Base-by-base conservation (phyloP, 2,888 invertebrate species). In the Graphium colonna region DNA sequence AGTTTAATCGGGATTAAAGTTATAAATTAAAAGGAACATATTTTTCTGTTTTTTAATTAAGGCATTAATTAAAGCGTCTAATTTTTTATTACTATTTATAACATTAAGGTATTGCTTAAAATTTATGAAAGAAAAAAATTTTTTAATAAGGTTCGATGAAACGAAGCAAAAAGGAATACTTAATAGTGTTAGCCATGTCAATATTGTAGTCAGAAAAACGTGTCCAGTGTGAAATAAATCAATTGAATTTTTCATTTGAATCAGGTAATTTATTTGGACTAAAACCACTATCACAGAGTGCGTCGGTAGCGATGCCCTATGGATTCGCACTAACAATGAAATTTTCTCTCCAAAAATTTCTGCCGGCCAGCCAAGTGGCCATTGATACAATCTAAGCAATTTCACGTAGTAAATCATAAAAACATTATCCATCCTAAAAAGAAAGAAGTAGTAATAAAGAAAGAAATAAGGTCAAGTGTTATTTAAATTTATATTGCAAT, bases 291-390 rank as follows among this genome's bases (percentile, higher is more conserved):
- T 17, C 0, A 13, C 2, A 1, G 26, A 17, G 10, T 44, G 52
- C 1, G 38, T 3, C n/a, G 39, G 26, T 5, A 48, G 13, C 8
- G 18, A 43, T 4, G 16, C 15, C 28, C 52, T 48, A 15, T 53
- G 52, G 17, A 39, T 17, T 39, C 38, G 36, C 7, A 28, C 17
- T 3, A 42, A 4, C 9, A 48, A 8, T 31, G 48, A 12, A 8
- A 43, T 16, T 43, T 48, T 53, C n/a, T 48, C 52, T 17, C 31
- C 48, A 3, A 48, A 43, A 16, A 43, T 9, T 13, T 48, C 38
- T 7, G 38, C 36, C 0, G 52, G 52, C 52, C 52, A 53, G 13
- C 46, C 48, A 5, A 48, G 9, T 10, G 36, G 28, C 52, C 52
- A 48, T 10, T 48, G 10, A 2, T 18, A 43, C 28, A 52, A 21